These are phyloP conservation scores for Ameiurus melas DNA, from an alignment of 2,113 vertebrate species.

Conservation along the genomic window DNA sequence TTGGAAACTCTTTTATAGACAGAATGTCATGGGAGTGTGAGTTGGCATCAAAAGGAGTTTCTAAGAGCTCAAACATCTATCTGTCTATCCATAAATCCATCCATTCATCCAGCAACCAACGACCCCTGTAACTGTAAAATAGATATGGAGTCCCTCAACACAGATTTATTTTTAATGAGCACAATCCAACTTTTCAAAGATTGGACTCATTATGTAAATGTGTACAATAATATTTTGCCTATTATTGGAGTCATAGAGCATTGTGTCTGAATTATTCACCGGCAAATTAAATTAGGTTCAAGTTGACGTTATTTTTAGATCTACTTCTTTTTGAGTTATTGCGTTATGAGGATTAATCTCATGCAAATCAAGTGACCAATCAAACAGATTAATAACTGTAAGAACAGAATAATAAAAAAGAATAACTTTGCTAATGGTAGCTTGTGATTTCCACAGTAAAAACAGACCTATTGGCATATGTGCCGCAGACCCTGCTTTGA, in stretches of 20 bases:
- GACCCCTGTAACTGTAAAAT: not conserved
- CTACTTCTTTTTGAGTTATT: not conserved
- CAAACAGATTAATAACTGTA: not conserved
- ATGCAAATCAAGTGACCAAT: not conserved
- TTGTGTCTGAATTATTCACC: not conserved
- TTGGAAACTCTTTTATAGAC: not conserved
- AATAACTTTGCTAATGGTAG: not conserved
- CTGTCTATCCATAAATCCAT: not conserved
- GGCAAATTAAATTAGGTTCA: not conserved
- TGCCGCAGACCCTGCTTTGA: not conserved
- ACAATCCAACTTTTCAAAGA: not conserved
- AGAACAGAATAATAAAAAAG: not conserved
- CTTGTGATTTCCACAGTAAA: not conserved
- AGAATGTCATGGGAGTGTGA: not conserved
- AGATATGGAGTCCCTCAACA: not conserved
- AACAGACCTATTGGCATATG: not conserved
- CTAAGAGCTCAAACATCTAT: not conserved
- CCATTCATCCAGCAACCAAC: not conserved
- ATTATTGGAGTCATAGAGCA: not conserved
- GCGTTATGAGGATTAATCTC: not conserved
- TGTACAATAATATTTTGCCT: not conserved
- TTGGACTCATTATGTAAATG: not conserved
- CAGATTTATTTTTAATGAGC: not conserved
- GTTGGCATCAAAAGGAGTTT: not conserved
- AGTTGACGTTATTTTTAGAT: not conserved